Evolutionary conservation across 1,140 invertebrate species (phyloP).

Genomic region (Microplitis mediator): DNA sequence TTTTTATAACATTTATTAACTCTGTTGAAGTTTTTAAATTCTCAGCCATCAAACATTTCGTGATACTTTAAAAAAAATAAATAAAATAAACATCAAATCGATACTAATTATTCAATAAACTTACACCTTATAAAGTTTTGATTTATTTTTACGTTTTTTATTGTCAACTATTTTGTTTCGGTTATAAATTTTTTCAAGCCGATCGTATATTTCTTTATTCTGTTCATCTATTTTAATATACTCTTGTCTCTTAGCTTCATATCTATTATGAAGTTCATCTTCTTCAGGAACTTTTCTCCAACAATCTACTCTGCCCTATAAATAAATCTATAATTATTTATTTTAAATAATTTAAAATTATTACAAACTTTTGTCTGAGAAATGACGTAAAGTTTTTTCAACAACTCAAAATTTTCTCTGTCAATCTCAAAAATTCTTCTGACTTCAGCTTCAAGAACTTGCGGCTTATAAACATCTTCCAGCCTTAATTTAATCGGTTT

Average conservation of each 20-base stretch:
- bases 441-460: constrained; percentile 43
- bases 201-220: constrained; percentile 39
- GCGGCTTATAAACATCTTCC: constrained; percentile 44
- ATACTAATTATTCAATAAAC: no score
- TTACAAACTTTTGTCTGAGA: constrained; percentile 52
- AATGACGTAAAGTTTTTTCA: constrained; percentile 55
- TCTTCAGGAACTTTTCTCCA: constrained; percentile 37
- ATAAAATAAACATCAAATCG: no score
- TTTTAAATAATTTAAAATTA: neutral
- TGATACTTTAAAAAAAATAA: no score
- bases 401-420: constrained; percentile 56
- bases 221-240: constrained; percentile 23
- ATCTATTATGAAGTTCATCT: neutral
- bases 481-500: constrained; percentile 8
- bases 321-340: neutral
- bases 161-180: constrained; percentile 34
- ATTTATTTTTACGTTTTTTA: neutral
- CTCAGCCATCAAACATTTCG: neutral
- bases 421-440: constrained; percentile 48
- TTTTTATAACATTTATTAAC: neutral
- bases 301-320: constrained; percentile 47
- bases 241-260: constrained; percentile 20
- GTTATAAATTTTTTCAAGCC: constrained; percentile 24
- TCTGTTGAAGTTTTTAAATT: neutral
- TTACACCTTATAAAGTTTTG: neutral